Evolutionary conservation across 2,888 invertebrate species (phyloP), one percentile per base, ranked within the genome.

Genomic region (Caenorhabditis drosophilae): DNA sequence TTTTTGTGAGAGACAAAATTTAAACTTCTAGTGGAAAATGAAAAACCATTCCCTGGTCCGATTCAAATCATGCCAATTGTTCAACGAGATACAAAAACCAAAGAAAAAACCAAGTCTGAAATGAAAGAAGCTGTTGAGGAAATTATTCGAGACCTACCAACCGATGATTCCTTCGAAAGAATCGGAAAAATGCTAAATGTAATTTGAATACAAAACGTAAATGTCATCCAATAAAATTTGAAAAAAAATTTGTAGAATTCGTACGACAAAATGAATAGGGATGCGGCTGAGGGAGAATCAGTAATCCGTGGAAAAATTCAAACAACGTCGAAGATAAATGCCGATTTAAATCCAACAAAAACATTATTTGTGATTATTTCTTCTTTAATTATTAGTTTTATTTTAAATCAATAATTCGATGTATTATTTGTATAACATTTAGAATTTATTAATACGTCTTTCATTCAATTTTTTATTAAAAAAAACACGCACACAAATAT

Each of bases 121-220:
- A 52, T 56, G 1, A 48, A 51, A 1, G 52, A 56, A 46, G 45
- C 51, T 1, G 58, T 64, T n/a, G 38, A 64, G 27, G 64, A 64
- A 20, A 64, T 64, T n/a, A 64, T 64, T 15, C 36, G 58, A 18
- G 58, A 58, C 38, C 51, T 58, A 44, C 64, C 64, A 23, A 64
- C 58, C 36, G 64, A 64, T 40, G 58, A 64, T 40, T 54, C 57
- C 20, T 57, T 52, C 27, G 59, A 59, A 35, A 46, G 64, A 20
- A 64, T 66, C 20, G 66, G 66, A 6, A 66, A 60, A 35, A 60
- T 66, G 59, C 23, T 66, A 35, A 60, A 59, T 44, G 66, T 66
- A 55, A 54, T 57, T 46, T n/a, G 27, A 27, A 38, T 53, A 58
- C 54, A 42, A 6, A 6, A 16, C 54, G 4, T 46, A 3, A 46